These are phyloP conservation scores for Disparrhopalites patrizii DNA, from an alignment of 2,888 invertebrate genomes.

Conservation along the genomic window DNA sequence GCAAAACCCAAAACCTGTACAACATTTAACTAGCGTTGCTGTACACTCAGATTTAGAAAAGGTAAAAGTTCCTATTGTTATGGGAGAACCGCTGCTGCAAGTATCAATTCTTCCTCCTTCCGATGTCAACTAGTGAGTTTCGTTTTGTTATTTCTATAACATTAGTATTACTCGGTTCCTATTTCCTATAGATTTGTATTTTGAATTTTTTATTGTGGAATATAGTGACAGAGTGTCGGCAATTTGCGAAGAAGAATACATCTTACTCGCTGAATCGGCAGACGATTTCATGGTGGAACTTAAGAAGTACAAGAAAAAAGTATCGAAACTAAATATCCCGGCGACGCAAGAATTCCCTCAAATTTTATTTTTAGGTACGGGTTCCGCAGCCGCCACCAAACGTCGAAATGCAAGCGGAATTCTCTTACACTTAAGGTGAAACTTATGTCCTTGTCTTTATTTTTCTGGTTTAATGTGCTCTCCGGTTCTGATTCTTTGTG, in stretches of 20 bases:
- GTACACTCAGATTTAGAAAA: too few relatives aligned
- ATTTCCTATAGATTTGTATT: neutral
- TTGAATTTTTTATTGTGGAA: neutral
- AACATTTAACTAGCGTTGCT: too few relatives aligned
- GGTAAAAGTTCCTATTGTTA: neutral
- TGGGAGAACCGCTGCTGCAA: neutral
- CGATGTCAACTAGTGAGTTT: too few relatives aligned
- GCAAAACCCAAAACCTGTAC: too few relatives aligned
- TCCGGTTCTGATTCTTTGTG: neutral
- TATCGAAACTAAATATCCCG: constrained; percentile 39
- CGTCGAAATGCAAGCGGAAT: constrained; percentile 86
- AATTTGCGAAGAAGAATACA: constrained; percentile 59
- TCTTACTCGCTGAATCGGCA: constrained; percentile 63
- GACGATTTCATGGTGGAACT: constrained; percentile 63
- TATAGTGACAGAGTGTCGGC: neutral
- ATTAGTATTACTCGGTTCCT: neutral
- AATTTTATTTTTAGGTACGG: constrained; percentile 86
- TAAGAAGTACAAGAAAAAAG: constrained; percentile 56
- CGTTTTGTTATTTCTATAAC: too few relatives aligned
- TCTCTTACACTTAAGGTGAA: constrained; percentile 65
- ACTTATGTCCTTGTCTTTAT: neutral
- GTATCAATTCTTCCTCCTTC: too few relatives aligned
- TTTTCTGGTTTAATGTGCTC: too few relatives aligned
- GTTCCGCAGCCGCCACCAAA: constrained; percentile 88
- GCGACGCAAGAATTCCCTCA: constrained; percentile 57